Base-by-base conservation (phyloP, 2,888 invertebrate species). In the Hypomecis punctinalis region DNA sequence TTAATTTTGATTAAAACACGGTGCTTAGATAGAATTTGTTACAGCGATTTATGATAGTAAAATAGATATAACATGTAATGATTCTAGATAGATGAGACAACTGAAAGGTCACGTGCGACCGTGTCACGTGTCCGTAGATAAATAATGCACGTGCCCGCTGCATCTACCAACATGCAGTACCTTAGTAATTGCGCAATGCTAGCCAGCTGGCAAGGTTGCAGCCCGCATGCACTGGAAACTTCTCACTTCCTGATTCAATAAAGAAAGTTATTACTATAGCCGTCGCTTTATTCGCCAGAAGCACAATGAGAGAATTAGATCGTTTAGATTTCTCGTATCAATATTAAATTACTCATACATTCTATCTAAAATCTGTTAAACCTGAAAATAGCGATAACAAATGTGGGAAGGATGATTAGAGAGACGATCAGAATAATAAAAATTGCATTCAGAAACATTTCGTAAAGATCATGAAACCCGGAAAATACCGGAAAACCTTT, bases 121-220 rank as follows among this genome's bases (percentile, higher is more conserved):
- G 75, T 75, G 78, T 76, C 84, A 81, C 83, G 82, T 81, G 80
- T 63, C 40, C 56, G 69, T 69, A 69, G 75, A 74, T 74, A 72
- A 60, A 68, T 3, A n/a, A 3, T 79, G 69, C 86, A 85, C 85
- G 85, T 85, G 84, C 76, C 78, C 68, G 67, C 72, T 71, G 69
- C 72, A 68, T 66, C 68, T 64, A 70, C 63, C 62, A 76, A 77
- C 76, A 78, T 23, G 77, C 76, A 77, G 47, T 57, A 48, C 47
- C 7, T 33, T 11, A 36, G 45, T 56, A 79, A 84, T 87, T 86
- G 83, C 83, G 83, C 83, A 88, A 81, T 75, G 72, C 68, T 68
- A 72, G 81, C 82, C 85, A 85, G 76, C 79, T 83, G 85, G 81
- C 85, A 80, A 81, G 81, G 79, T 79, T 79, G 69, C 72, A 70